Percentiles rank a stretch among this genome's conserved stretches.
Evolutionary conservation across 2,797 vertebrate genomes (phyloP).

Genomic region (Phrynocephalus forsythii): DNA sequence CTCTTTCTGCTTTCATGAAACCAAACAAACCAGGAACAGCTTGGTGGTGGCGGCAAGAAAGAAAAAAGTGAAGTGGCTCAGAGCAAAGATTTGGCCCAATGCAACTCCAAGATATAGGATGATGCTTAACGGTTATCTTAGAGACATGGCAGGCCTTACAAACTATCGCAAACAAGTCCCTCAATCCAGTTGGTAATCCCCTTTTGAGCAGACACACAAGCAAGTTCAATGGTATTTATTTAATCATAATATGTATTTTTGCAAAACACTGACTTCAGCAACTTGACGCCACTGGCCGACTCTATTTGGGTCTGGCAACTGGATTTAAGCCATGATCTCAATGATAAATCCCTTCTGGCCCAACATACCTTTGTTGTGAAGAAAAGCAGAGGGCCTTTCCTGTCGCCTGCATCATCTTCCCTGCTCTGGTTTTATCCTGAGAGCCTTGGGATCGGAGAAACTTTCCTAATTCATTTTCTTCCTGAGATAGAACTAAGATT

Average conservation of each 20-base stretch:
- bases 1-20: neutral
- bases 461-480: slow-evolving; percentile 96
- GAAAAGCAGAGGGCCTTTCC: slow-evolving; percentile 98
- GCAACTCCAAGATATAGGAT: neutral
- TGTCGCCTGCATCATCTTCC: slow-evolving; percentile 99
- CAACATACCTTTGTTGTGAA: slow-evolving; percentile 93
- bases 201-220: no score
- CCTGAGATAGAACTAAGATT: slow-evolving; percentile 91
- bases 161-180: neutral
- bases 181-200: no score
- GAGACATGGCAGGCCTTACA: neutral
- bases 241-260: no score
- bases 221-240: no score
- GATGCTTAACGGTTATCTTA: neutral
- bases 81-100: neutral
- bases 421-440: slow-evolving; percentile 94
- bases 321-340: neutral
- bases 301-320: no score
- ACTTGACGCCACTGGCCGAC: no score
- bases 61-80: neutral
- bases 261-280: no score
- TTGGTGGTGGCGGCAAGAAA: neutral
- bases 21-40: neutral
- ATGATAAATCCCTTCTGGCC: slow-evolving; percentile 12
- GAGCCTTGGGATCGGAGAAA: slow-evolving; percentile 96